These are phyloP conservation scores for Drosophila nigromelanica DNA, from an alignment of 1,140 invertebrate genomes.

Conservation along the genomic window DNA sequence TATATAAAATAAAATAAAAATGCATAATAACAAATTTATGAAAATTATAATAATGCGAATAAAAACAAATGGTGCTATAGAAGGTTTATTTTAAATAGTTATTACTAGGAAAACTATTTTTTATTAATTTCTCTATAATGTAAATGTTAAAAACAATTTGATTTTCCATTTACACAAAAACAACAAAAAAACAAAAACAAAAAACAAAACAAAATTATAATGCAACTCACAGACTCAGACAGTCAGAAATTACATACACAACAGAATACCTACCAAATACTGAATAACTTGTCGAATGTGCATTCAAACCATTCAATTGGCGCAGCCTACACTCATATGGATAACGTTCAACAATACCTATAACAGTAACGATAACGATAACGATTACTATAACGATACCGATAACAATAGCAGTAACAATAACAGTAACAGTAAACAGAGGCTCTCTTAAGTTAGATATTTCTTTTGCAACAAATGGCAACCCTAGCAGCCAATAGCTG, in stretches of 20 bases:
- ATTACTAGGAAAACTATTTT: constrained; percentile 51
- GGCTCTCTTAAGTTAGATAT: constrained; percentile 78
- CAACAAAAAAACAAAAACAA: constrained; percentile 62
- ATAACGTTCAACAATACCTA: constrained; percentile 21
- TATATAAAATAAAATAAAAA: constrained; percentile 38
- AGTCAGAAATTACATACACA: constrained; percentile 34
- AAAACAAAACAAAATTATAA: constrained; percentile 76
- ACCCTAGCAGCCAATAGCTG: constrained; percentile 38
- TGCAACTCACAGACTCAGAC: constrained; percentile 56
- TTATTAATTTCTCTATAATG: constrained; percentile 33
- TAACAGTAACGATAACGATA: constrained; percentile 40
- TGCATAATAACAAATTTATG: constrained; percentile 45
- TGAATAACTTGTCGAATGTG: constrained; percentile 71
- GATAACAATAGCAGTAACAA: constrained; percentile 21
- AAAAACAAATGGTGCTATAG: constrained; percentile 84
- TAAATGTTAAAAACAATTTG: constrained; percentile 69
- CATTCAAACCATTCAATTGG: constrained; percentile 46
- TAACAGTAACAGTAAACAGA: constrained; percentile 55
- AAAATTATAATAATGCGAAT: constrained; percentile 64
- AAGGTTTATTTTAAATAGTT: constrained; percentile 83
- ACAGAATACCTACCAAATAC: constrained; percentile 55
- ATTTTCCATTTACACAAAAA: constrained; percentile 62
- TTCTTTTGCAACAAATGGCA: constrained; percentile 56
- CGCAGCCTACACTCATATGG: constrained; percentile 49
- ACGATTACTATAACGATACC: constrained; percentile 42